A percentile compares a stretch with the other conserved stretches of the same genome.
These are phyloP conservation scores for Brachionus angularis DNA, from an alignment of 1,140 invertebrate species.

Conservation along the genomic window DNA sequence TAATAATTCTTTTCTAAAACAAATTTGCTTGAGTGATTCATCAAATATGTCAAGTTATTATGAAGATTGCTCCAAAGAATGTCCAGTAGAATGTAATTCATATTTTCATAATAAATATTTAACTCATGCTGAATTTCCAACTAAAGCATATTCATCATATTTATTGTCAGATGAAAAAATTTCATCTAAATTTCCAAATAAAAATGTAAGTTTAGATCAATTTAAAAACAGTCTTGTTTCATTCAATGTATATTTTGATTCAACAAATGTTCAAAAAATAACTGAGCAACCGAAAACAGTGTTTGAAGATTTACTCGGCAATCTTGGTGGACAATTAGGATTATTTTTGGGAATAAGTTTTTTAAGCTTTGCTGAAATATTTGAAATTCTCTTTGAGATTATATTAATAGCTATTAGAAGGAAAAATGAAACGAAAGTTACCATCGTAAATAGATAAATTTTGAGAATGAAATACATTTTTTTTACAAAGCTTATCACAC, in stretches of 20 bases:
- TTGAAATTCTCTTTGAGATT: constrained; percentile 37
- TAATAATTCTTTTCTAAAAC: neutral
- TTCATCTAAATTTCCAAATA: neutral
- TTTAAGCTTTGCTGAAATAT: constrained; percentile 25
- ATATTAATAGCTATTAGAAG: no score
- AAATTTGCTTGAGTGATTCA: neutral
- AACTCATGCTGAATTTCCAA: neutral
- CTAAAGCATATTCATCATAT: neutral
- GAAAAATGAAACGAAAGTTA: no score
- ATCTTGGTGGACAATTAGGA: constrained; percentile 21
- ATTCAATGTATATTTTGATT: constrained; percentile 24
- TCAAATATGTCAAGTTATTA: constrained; percentile 8
- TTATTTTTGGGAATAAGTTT: constrained; percentile 42
- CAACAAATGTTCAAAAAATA: neutral
- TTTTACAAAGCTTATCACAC: no score
- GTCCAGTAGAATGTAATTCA: constrained; percentile 26
- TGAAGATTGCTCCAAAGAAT: neutral
- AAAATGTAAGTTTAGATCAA: constrained; percentile 4
- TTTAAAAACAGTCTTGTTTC: constrained; percentile 1
- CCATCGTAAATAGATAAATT: no score
- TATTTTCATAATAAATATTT: neutral
- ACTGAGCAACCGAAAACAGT: neutral
- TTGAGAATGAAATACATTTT: no score
- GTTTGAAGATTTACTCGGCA: neutral
- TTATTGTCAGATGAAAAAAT: neutral